Evolutionary conservation across 2,888 invertebrate species (phyloP).

Genomic region (Temnothorax ravouxi): DNA sequence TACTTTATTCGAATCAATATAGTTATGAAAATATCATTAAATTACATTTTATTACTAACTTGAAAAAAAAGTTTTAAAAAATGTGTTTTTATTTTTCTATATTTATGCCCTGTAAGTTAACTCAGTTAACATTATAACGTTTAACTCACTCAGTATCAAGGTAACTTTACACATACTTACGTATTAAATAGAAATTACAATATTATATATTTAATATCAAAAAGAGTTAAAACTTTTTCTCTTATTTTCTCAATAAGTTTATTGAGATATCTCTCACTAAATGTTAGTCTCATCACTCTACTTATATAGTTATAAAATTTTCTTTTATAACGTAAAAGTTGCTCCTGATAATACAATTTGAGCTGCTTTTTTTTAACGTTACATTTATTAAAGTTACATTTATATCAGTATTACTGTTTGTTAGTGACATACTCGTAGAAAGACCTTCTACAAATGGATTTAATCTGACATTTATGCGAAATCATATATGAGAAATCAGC

Average conservation of each 20-base stretch:
- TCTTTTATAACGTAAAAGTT: neutral
- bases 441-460: neutral
- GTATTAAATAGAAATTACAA: neutral
- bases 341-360: neutral
- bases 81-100: neutral
- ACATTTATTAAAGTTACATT: neutral
- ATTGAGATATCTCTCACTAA: neutral
- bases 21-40: neutral
- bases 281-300: no score
- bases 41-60: neutral
- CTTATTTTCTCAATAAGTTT: neutral
- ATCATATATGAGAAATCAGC: conserved; percentile 17
- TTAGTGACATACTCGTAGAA: neutral
- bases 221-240: neutral
- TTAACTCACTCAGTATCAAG: no score
- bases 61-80: neutral
- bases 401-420: neutral
- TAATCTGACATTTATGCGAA: neutral
- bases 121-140: no score
- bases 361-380: neutral
- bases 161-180: neutral
- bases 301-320: neutral
- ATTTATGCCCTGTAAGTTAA: neutral
- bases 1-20: neutral
- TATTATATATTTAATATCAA: neutral